Percentiles rank a stretch among this genome's conserved stretches.
Conservation (phyloP, 1,140 invertebrate genomes). For the Varroa destructor region DNA sequence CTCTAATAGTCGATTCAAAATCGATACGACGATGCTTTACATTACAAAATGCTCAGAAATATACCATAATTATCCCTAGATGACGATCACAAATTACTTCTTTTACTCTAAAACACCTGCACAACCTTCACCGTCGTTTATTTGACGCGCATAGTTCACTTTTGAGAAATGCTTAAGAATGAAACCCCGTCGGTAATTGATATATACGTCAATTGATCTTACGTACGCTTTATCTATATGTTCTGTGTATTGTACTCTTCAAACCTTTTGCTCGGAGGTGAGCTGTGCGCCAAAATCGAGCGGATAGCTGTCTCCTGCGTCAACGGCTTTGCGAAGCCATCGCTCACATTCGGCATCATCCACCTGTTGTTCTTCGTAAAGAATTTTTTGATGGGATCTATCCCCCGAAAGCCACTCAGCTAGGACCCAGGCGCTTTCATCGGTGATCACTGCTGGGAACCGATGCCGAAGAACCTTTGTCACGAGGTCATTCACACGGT, state of each 20-base stretch:
- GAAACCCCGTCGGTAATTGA: too few relatives aligned
- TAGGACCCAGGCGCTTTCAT: constrained; percentile 46
- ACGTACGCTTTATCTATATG: too few relatives aligned
- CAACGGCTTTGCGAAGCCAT: neutral
- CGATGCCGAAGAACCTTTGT: constrained; percentile 51
- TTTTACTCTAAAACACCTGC: too few relatives aligned
- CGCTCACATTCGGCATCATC: constrained; percentile 26
- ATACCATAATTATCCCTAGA: too few relatives aligned
- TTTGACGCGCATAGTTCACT: too few relatives aligned
- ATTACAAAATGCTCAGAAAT: too few relatives aligned
- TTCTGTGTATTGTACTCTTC: too few relatives aligned
- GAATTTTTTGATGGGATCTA: constrained; percentile 35
- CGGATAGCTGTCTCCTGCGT: constrained; percentile 6
- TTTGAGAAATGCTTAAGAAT: too few relatives aligned
- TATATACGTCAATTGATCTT: too few relatives aligned
- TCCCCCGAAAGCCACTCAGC: constrained; percentile 46
- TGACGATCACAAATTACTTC: too few relatives aligned
- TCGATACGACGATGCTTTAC: neutral
- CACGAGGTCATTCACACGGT: constrained; percentile 71
- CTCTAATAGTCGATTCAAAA: constrained; percentile 33
- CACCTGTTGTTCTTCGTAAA: constrained; percentile 20
- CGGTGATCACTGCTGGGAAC: constrained; percentile 51
- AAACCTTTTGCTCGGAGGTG: constrained; percentile 5
- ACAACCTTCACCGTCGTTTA: too few relatives aligned
- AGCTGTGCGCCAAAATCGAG: neutral